phyloP scores from a whole-genome alignment of 2,888 invertebrate species.

The Phorcus lineatus region DNA sequence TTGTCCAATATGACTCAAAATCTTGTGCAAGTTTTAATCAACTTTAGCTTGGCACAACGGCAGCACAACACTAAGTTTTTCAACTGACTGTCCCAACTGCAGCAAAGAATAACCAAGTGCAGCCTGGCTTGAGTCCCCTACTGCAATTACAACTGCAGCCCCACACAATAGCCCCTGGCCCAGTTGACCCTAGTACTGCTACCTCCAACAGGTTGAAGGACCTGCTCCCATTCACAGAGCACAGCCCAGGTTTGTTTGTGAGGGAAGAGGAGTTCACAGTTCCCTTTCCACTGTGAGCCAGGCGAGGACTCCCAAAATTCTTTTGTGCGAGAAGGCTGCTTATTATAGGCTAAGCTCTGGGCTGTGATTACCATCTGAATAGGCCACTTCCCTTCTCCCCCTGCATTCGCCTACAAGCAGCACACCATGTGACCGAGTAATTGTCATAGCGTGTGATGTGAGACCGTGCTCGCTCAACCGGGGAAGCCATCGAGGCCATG shows the following conservation, averaged over 20 bases:
- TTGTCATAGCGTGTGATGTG: neutral
- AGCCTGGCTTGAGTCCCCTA: too few relatives aligned
- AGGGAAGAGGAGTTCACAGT: neutral
- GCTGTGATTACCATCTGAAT: conserved; percentile 13
- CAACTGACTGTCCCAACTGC: too few relatives aligned
- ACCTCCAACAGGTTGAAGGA: neutral
- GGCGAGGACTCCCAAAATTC: neutral
- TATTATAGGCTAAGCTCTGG: neutral
- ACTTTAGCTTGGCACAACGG: too few relatives aligned
- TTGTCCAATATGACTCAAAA: too few relatives aligned
- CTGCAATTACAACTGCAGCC: too few relatives aligned
- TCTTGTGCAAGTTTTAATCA: too few relatives aligned
- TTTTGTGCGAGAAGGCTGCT: neutral
- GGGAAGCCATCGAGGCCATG: neutral
- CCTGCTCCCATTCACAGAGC: neutral
- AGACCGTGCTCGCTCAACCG: conserved; percentile 10
- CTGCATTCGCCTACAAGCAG: too few relatives aligned
- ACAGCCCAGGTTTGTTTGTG: neutral
- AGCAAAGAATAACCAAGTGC: too few relatives aligned
- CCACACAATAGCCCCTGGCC: neutral
- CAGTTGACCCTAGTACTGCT: neutral
- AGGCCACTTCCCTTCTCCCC: conserved; percentile 13
- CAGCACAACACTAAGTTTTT: too few relatives aligned
- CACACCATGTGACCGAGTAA: neutral
- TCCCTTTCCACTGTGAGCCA: neutral